A percentile compares a stretch with the other conserved stretches of the same genome.
Conservation (phyloP, 2,888 invertebrate species). For the Ferrisia virgata region DNA sequence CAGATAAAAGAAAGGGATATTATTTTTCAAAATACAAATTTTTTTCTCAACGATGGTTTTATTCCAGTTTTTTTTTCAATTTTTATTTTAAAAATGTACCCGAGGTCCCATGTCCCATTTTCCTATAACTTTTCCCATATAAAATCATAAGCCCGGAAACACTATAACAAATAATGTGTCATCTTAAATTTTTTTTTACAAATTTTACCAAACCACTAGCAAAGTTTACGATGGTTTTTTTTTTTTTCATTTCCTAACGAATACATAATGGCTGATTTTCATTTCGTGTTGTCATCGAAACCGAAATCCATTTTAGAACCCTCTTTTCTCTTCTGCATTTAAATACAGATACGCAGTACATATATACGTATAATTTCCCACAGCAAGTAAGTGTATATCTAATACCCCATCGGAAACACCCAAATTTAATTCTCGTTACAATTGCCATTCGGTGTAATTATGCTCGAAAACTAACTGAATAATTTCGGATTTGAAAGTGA, state of each 20-base stretch:
- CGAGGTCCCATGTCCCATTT: no score
- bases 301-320: background rate
- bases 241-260: background rate
- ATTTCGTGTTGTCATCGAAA: background rate
- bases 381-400: no score
- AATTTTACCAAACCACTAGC: background rate
- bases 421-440: slow-evolving; percentile 7
- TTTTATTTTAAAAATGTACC: no score
- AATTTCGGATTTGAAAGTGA: background rate
- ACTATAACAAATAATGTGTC: background rate
- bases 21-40: no score
- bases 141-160: no score
- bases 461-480: background rate
- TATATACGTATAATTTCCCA: no score
- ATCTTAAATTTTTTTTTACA: background rate
- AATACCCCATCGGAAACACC: background rate
- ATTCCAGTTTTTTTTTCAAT: no score
- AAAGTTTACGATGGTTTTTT: background rate
- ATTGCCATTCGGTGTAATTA: background rate
- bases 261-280: background rate
- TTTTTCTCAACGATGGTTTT: no score
- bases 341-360: no score
- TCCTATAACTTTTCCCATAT: no score
- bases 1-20: no score
- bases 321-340: background rate